Evolutionary conservation across 2,888 invertebrate species (phyloP), one percentile per base, ranked within the genome.

Genomic region (Dimorphilus gyrociliatus): DNA sequence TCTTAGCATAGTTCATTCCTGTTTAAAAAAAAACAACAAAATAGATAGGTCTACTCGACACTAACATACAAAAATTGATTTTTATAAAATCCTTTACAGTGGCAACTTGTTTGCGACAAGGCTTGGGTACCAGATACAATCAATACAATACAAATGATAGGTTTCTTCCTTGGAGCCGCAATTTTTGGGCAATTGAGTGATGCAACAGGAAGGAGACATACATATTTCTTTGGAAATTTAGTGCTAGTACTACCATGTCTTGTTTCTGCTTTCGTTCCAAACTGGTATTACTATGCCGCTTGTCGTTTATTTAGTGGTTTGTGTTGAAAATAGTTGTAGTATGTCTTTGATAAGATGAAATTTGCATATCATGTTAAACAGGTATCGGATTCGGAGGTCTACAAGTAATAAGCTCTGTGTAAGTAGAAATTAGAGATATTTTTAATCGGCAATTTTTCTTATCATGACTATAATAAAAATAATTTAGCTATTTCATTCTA

Each of bases 61-160:
- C 21, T 8, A 21, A n/a, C 21, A 8, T 21, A n/a, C 8, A 21
- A 10, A n/a, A 21, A 21, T 21, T 21, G 8, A 21, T 21, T 8
- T 21, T 10, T n/a, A 10, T 8, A n/a, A 21, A n/a, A n/a, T 8
- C 21, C 14, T 12, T 29, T 30, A 3, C 36, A 38, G 38, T 38
- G 38, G 38, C 16, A 33, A 15, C 24, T 38, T n/a, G 33, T 38
- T n/a, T 38, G 38, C 18, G 33, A 29, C 19, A 15, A 10, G n/a
- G n/a, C 17, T 15, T 38, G 29, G 16, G 25, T 36, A 8, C 30
- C 26, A 19, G 31, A 36, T 17, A 15, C 34, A 21, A 33, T 38
- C 13, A 33, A 27, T 5, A 29, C 36, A 21, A 28, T 38, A 2
- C 38, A 38, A 21, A 30, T 38, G 33, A 16, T n/a, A 3, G 38